These are phyloP conservation scores for Ovibos moschatus DNA, from an alignment of 2,113 vertebrate genomes.

Conservation along the genomic window DNA sequence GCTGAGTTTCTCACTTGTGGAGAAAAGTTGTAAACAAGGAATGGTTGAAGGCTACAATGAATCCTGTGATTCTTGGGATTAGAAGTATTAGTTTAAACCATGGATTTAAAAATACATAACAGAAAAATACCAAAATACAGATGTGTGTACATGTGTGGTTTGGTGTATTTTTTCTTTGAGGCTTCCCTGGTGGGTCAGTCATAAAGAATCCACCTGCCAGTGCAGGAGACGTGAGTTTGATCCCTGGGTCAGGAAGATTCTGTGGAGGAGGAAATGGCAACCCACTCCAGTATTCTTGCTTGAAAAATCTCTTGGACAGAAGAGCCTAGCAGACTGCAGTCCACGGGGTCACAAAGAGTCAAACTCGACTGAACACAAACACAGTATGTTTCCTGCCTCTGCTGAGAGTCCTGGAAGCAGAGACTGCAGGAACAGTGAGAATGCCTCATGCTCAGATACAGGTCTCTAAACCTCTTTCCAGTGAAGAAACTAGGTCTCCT, in stretches of 20 bases:
- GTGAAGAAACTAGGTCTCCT: background rate
- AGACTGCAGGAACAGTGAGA: background rate
- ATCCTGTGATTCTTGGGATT: background rate
- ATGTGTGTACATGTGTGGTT: background rate
- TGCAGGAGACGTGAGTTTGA: fast-evolving
- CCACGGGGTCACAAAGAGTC: background rate
- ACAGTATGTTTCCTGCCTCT: background rate
- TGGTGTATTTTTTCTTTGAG: background rate
- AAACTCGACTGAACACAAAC: background rate
- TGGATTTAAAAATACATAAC: background rate
- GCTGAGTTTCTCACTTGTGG: background rate
- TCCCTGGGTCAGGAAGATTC: background rate
- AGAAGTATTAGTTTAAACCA: background rate
- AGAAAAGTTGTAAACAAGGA: background rate
- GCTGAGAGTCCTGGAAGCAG: background rate
- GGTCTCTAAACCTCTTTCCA: background rate
- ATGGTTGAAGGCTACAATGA: background rate
- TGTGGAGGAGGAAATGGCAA: background rate
- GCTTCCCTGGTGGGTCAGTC: background rate
- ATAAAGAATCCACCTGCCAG: background rate
- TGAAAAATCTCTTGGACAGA: background rate
- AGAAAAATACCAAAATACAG: background rate
- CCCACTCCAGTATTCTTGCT: background rate
- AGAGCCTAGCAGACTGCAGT: background rate
- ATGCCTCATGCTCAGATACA: background rate